Evolutionary conservation across 2,888 invertebrate species (phyloP).

Genomic region (Amblyteles armatorius): DNA sequence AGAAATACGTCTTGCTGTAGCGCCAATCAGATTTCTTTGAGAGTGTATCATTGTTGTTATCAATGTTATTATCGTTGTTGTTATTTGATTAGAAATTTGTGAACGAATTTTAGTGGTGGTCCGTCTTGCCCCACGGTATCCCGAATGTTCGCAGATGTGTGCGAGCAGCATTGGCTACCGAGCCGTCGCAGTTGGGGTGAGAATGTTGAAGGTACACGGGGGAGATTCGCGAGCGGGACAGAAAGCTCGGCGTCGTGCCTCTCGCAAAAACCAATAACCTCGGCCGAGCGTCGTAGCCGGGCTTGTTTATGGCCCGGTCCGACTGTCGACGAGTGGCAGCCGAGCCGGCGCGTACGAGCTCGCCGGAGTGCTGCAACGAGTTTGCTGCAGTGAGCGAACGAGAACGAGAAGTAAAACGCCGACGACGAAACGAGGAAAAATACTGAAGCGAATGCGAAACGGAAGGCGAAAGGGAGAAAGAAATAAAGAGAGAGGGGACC

Average conservation of each 20-base stretch:
- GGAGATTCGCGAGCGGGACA: conserved; percentile 33
- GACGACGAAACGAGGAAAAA: conserved; percentile 17
- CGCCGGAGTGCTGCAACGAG: conserved; percentile 3
- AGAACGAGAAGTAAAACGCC: conserved; percentile 31
- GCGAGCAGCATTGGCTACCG: conserved; percentile 25
- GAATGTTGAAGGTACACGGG: conserved; percentile 13
- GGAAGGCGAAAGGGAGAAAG: conserved; percentile 53
- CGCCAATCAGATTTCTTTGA: too few species aligned
- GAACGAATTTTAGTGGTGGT: neutral
- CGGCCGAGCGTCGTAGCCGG: conserved; percentile 75
- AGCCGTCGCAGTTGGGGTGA: neutral
- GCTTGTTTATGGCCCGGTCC: conserved; percentile 76
- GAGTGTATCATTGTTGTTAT: too few species aligned
- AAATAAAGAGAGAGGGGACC: conserved; percentile 21
- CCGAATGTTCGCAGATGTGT: conserved; percentile 24
- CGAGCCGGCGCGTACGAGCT: neutral
- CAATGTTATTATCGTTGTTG: too few species aligned
- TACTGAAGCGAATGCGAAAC: conserved; percentile 12
- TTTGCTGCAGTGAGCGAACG: conserved; percentile 3
- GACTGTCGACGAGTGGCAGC: conserved; percentile 42
- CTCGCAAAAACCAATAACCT: conserved; percentile 80
- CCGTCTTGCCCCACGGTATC: neutral
- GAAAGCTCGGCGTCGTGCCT: conserved; percentile 70
- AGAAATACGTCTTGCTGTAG: too few species aligned
- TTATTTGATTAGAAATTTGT: neutral